Base-by-base conservation (phyloP, 1,140 invertebrate species). In the Drosophila trapezifrons region DNA sequence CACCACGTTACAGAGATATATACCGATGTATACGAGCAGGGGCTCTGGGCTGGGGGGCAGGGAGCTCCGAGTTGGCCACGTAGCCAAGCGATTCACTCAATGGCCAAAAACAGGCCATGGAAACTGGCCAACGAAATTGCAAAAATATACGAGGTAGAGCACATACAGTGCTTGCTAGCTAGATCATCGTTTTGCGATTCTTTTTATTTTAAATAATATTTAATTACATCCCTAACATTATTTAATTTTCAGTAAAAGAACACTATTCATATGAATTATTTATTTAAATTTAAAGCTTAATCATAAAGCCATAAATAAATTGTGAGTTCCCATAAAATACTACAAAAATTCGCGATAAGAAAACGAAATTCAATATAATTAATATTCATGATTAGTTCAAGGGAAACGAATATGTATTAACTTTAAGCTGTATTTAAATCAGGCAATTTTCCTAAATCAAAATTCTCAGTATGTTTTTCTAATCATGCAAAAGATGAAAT, bases 91-190 rank as follows among this genome's bases (percentile, higher is more conserved):
- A 80, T 70, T 74, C 64, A 71, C 71, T 73, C 60, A 56, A 73
- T 78, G 57, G 55, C 80, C 80, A 80, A 73, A 56, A 69, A 60
- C 52, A 62, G 73, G 75, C 45, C 70, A 43, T 67, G 74, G 60
- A 65, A 78, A 47, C 80, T 76, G 70, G 75, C 60, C 75, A 76
- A 60, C 62, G 40, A 70, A 87, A 82, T 78, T 66, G 75, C 77
- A 58, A 86, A 58, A 86, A 78, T 86, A 81, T 81, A 78, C 69
- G 38, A 29, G 37, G 37, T 29, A 20, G 5, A 32, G 29, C 78
- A 60, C 57, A 52, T 72, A 86, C 82, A 76, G 82, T 87, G 25
- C 5, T 35, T 4, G n/a, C 49, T 38, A 8, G 43, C 20, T 74
- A 46, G n/a, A 37, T 15, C 29, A 35, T 13, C n/a, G 0, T 4